phyloP scores from a whole-genome alignment of 2,888 invertebrate species.

The Alsophila aescularia region DNA sequence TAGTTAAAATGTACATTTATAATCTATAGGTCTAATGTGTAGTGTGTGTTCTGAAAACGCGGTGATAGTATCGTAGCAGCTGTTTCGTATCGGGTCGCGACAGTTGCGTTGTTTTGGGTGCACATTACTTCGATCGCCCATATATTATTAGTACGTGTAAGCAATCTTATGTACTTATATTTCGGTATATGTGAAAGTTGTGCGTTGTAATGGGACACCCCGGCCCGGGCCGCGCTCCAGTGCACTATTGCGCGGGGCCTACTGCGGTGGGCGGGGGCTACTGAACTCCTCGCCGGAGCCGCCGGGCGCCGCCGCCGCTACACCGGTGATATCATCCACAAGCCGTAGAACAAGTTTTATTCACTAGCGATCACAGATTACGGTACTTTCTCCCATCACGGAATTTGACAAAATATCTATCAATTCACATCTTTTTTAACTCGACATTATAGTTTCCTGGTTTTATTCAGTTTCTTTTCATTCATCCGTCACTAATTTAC shows the following conservation, averaged over 20 bases:
- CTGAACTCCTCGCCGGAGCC: background rate
- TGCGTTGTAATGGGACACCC: background rate
- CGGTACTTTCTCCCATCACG: slow-evolving; percentile 18
- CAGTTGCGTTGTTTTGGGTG: slow-evolving; percentile 6
- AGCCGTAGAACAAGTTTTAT: slow-evolving; percentile 24
- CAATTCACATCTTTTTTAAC: background rate
- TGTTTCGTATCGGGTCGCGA: slow-evolving; percentile 21
- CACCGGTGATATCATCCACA: slow-evolving; percentile 24
- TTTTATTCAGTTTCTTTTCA: background rate
- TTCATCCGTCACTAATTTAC: background rate
- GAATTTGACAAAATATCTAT: background rate
- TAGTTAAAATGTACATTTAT: slow-evolving; percentile 8
- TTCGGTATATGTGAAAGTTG: background rate
- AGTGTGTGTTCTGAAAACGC: slow-evolving; percentile 7
- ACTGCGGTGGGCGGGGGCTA: background rate
- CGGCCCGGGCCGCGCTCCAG: background rate
- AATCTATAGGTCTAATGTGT: slow-evolving; percentile 5
- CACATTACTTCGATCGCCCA: no score
- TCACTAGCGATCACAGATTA: slow-evolving; percentile 10
- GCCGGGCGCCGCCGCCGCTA: background rate
- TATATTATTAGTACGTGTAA: no score
- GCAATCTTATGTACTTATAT: background rate
- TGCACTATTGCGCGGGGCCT: no score
- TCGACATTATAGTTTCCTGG: background rate
- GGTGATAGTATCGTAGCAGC: slow-evolving; percentile 29